Evolutionary conservation across 2,797 vertebrate genomes (phyloP).

Genomic region (Pogoniulus pusillus): DNA sequence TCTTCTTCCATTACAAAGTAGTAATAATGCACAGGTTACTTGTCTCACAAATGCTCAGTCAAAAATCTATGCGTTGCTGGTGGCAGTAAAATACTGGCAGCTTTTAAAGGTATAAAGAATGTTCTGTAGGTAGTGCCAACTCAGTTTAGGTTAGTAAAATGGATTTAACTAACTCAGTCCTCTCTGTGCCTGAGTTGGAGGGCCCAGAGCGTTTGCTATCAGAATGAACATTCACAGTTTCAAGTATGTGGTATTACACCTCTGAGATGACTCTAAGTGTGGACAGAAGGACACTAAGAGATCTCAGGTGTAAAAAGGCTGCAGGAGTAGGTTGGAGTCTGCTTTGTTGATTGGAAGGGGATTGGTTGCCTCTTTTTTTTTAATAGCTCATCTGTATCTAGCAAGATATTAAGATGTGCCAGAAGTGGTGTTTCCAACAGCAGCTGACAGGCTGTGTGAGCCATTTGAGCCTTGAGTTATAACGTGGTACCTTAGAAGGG

Average conservation of each 20-base stretch:
- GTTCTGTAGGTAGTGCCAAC: background rate
- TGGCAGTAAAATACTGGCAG: background rate
- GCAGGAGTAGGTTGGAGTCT: fast-evolving
- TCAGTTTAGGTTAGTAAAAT: background rate
- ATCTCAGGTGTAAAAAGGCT: background rate
- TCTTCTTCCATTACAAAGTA: too few relatives aligned
- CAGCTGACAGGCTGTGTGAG: background rate
- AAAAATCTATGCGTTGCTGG: background rate
- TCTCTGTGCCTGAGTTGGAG: background rate
- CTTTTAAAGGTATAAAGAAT: background rate
- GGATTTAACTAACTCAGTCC: background rate
- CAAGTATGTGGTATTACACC: background rate
- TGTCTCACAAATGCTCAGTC: background rate
- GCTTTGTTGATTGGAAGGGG: background rate
- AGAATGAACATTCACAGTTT: background rate
- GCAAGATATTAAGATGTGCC: background rate
- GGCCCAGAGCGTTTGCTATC: background rate
- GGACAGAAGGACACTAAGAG: background rate
- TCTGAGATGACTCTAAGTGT: background rate
- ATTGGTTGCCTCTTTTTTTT: background rate
- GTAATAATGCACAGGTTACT: background rate
- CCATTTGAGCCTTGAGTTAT: background rate
- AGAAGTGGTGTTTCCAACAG: background rate
- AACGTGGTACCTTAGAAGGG: background rate
- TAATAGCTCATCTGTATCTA: background rate